These are phyloP conservation scores for Hemicrepidius hirtus DNA, from an alignment of 2,888 invertebrate species.

Conservation along the genomic window DNA sequence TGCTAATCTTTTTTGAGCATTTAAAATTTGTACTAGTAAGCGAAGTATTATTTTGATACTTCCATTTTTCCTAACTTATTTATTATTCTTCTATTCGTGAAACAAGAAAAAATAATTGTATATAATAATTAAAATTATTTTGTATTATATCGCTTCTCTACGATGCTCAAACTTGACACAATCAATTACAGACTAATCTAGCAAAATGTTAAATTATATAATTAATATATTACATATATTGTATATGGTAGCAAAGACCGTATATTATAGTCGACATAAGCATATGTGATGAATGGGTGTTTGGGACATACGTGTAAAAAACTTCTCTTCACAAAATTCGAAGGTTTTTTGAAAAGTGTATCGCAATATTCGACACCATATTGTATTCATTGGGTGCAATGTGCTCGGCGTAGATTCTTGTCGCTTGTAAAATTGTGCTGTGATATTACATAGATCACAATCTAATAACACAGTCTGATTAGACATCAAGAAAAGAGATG, in stretches of 20 bases:
- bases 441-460: constrained; percentile 51
- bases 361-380: constrained; percentile 37
- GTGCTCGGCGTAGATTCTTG: constrained; percentile 39
- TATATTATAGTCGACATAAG: constrained; percentile 70
- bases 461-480: constrained; percentile 51
- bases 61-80: constrained; percentile 44
- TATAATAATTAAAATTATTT: constrained; percentile 37
- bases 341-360: constrained; percentile 10
- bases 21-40: constrained; percentile 42
- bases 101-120: constrained; percentile 33
- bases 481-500: constrained; percentile 33
- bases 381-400: constrained; percentile 50
- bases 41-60: constrained; percentile 22
- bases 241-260: constrained; percentile 69
- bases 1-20: constrained; percentile 52
- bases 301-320: constrained; percentile 69
- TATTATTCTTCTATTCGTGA: constrained; percentile 47
- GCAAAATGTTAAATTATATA: constrained; percentile 69
- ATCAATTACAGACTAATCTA: constrained; percentile 64
- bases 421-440: constrained; percentile 47
- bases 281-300: constrained; percentile 71
- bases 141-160: constrained; percentile 42
- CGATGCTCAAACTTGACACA: constrained; percentile 56
- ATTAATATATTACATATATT: constrained; percentile 69
- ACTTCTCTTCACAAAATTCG: constrained; percentile 41